Base-by-base conservation (phyloP, 1,140 invertebrate genomes). In the Paraescarpia echinospica region DNA sequence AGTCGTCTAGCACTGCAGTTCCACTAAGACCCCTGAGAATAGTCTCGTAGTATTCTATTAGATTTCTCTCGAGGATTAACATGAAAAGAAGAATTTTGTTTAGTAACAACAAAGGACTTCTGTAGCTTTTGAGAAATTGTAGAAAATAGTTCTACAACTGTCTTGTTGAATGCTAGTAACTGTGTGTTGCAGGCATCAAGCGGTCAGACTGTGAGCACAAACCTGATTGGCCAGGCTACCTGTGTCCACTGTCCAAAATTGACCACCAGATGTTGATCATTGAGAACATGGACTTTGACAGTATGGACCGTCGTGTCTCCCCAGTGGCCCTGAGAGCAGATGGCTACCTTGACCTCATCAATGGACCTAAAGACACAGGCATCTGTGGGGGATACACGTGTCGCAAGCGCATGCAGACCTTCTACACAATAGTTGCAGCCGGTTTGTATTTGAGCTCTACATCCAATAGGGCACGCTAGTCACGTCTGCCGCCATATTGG, bases 291-390 rank as follows among this genome's bases (percentile, higher is more conserved):
- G 96, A 96, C 91, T 6, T 34, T 2, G 96, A 96, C 93, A 96
- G 95, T 22, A 95, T 95, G 92, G 94, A 94, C 18, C 93, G 96
- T 12, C 92, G 95, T 14, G 77, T 96, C 0, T 96, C 95, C 9
- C 96, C 96, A 1, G 94, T 96, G 0, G 96, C 96, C 35, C 89
- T 96, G 59, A 94, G 4, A 89, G 90, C 33, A 33, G 94, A 94
- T 9, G 92, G 91, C 35, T 96, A 96, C 91, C 89, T 96, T 48
- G 96, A 96, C 92, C 94, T 96, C 14, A 95, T 96, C 27, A 96
- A 96, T 93, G 96, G 96, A 22, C 96, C 96, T n/a, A 94, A 95
- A 94, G 96, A 96, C 93, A 95, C 95, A 91, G 95, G 95, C 31
- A 95, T 95, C 95, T 96, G 95, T 93, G 93, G 92, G 35, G 95